These are phyloP conservation scores for Papilio xuthus DNA, from an alignment of 1,140 invertebrate genomes.

Conservation along the genomic window DNA sequence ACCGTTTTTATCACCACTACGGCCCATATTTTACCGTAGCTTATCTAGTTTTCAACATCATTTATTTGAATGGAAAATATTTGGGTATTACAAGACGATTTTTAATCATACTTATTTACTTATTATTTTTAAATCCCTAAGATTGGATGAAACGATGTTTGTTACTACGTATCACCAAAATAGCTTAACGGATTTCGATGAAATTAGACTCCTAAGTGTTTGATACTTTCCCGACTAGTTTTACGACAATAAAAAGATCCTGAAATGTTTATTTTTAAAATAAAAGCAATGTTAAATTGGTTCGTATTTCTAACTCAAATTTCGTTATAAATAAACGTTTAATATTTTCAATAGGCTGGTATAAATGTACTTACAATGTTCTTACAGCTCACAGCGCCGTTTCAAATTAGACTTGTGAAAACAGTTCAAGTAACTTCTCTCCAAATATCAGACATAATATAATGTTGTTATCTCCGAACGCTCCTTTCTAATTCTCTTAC, in stretches of 20 bases:
- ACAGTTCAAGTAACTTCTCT: conserved; percentile 31
- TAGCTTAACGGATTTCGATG: no score
- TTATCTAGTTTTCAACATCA: neutral
- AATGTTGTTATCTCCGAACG: conserved; percentile 42
- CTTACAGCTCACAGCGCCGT: conserved; percentile 16
- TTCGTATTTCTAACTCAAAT: neutral
- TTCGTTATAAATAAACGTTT: neutral
- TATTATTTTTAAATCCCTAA: no score
- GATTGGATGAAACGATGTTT: no score
- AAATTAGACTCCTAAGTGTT: neutral
- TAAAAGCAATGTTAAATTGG: neutral
- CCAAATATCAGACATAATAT: conserved; percentile 42
- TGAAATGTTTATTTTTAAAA: neutral
- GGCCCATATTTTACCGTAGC: neutral
- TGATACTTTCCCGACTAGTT: neutral
- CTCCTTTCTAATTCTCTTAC: conserved; percentile 37
- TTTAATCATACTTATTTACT: neutral
- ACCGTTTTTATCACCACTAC: conserved; percentile 6
- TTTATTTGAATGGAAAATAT: conserved; percentile 2
- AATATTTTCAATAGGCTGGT: neutral
- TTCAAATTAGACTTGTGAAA: conserved; percentile 27
- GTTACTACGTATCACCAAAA: no score
- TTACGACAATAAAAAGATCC: neutral
- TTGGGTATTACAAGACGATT: neutral
- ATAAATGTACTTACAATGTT: neutral